Percentiles rank a stretch among this genome's conserved stretches.
phyloP scores from a whole-genome alignment of 53 echinoderm and acorn worm genomes.

The Paracentrotus lividus region DNA sequence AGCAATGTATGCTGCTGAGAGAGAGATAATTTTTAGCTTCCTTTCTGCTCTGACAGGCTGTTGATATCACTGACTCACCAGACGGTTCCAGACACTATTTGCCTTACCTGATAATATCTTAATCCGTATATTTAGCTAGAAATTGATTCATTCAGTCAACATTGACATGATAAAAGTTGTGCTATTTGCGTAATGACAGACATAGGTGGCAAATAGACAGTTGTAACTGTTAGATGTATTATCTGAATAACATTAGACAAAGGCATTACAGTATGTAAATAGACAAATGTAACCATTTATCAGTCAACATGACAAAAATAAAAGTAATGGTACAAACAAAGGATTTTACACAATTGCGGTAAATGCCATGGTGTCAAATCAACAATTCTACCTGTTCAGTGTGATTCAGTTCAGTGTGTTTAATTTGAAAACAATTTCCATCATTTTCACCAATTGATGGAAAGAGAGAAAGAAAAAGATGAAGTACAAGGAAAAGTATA shows the following conservation, averaged over 20 bases:
- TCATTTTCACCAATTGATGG: not conserved
- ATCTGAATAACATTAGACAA: too few relatives aligned
- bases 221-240: not conserved
- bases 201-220: not conserved
- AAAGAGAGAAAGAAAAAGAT: not conserved
- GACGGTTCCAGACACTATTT: conserved; percentile 2
- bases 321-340: too few relatives aligned
- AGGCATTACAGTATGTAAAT: too few relatives aligned
- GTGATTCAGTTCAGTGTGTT: too few relatives aligned
- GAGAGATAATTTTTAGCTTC: conserved; percentile 21
- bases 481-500: not conserved
- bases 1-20: not conserved
- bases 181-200: not conserved
- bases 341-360: too few relatives aligned
- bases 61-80: conserved; percentile 40
- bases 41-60: not conserved
- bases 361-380: too few relatives aligned
- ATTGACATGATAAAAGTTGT: not conserved
- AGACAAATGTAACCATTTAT: too few relatives aligned
- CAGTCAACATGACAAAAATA: too few relatives aligned
- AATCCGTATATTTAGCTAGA: not conserved
- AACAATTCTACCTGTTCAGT: too few relatives aligned
- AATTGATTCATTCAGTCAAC: conserved; percentile 49
- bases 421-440: too few relatives aligned
- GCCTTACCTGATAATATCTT: conserved; percentile 15